phyloP scores from a whole-genome alignment of 2,113 vertebrate genomes.

The Leiothrix lutea region DNA sequence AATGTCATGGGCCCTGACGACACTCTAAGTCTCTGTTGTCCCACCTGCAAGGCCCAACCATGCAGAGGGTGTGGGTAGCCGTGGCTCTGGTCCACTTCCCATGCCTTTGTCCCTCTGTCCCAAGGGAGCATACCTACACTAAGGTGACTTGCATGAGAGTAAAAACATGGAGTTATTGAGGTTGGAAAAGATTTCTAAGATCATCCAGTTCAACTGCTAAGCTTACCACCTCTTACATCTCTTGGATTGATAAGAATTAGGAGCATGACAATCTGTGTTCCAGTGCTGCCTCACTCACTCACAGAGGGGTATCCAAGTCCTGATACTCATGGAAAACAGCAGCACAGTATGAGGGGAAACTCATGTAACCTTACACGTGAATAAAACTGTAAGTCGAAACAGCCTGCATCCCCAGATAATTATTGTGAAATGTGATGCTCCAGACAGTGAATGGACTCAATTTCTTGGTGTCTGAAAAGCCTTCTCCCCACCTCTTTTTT shows the following conservation, averaged over 20 bases:
- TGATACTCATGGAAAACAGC: neutral
- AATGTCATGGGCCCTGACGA: neutral
- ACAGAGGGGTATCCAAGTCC: neutral
- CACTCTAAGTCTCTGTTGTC: neutral
- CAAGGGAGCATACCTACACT: accelerated
- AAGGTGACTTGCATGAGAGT: too few relatives aligned
- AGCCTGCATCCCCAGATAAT: neutral
- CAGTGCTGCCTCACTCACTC: neutral
- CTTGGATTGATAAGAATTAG: neutral
- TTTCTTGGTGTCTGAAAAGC: neutral
- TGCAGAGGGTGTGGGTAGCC: neutral
- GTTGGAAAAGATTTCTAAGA: neutral
- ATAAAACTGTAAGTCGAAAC: neutral
- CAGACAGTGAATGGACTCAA: neutral
- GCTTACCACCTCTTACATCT: neutral
- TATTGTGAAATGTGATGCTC: neutral
- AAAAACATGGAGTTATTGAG: neutral
- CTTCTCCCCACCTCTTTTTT: neutral
- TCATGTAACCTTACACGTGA: neutral
- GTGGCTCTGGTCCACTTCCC: accelerated
- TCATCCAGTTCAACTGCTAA: neutral
- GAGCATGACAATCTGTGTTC: neutral
- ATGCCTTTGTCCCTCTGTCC: neutral
- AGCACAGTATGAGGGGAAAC: neutral
- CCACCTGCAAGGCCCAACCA: accelerated